Evolutionary conservation across 2,888 invertebrate genomes (phyloP), one percentile per base, ranked within the genome.

Genomic region (Drosophila peninsularis): DNA sequence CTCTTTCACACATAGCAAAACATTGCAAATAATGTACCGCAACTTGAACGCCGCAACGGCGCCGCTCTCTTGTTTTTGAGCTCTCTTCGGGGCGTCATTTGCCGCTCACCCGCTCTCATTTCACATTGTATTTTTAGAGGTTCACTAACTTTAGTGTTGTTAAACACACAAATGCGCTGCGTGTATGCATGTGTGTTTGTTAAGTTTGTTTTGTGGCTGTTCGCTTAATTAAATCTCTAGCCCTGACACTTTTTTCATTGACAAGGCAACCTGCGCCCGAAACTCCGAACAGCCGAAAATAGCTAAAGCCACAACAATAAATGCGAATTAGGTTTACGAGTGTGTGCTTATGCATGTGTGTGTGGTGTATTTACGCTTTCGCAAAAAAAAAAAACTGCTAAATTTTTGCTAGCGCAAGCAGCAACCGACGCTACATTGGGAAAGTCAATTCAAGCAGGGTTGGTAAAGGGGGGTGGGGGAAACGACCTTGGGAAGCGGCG

Each of bases 211-310:
- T 65, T 80, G 68, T 45, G 62, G 52, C 67, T 67, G 64, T 68
- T 71, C 74, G 85, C 71, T 88, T 88, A 88, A 83, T 83, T 86
- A 88, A 82, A 82, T 82, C 88, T 87, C 75, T 87, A 87, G 89
- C 84, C 84, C 84, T 85, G 84, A 85, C 84, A 85, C 79, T 89
- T 85, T 83, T 82, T 89, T 89, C 84, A 85, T 87, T 89, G 89
- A 81, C 89, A 85, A 87, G 87, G 81, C 81, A 87, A 76, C 65
- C 41, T 54, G 55, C 56, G 52, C 63, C 63, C 63, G 66, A 62
- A 77, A 76, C 68, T 77, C 58, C 78, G 42, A 70, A n/a, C 37
- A 61, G 56, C 60, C 78, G 32, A 75, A 77, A 77, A 75, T 75
- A 75, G 77, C 79, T 53, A 62, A 72, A 68, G 53, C 49, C 67